Evolutionary conservation across 2,888 invertebrate genomes (phyloP).

Genomic region (Heliconius sara): DNA sequence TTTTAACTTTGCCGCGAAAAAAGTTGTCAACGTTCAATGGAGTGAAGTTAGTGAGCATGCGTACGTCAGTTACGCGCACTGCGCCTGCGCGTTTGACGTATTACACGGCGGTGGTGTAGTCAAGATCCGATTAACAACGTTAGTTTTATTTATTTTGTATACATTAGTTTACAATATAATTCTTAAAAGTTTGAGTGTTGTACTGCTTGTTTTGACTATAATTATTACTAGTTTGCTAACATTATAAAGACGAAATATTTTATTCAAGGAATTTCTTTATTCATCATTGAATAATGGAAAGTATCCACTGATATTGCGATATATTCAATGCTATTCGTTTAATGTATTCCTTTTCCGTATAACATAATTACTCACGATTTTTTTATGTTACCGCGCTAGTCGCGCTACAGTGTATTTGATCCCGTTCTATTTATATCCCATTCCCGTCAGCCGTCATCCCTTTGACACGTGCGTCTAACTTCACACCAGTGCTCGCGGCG

Average conservation of each 20-base stretch:
- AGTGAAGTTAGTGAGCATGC: constrained; percentile 77
- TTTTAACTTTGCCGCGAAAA: constrained; percentile 48
- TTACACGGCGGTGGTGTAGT: constrained; percentile 82
- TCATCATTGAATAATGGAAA: constrained; percentile 53
- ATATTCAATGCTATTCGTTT: constrained; percentile 9
- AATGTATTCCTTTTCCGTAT: constrained; percentile 20
- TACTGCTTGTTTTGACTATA: constrained; percentile 66
- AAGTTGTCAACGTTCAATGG: constrained; percentile 53
- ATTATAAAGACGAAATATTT: neutral
- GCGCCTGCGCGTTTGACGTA: constrained; percentile 83
- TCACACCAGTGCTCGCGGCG: constrained; percentile 63
- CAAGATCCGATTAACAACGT: constrained; percentile 84
- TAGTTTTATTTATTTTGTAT: constrained; percentile 69
- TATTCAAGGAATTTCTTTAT: constrained; percentile 31
- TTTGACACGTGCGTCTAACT: constrained; percentile 65
- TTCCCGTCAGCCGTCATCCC: constrained; percentile 70
- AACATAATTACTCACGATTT: constrained; percentile 15
- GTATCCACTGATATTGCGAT: constrained; percentile 49
- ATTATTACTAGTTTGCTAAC: constrained; percentile 49
- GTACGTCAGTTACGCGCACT: constrained; percentile 80
- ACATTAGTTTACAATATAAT: constrained; percentile 47
- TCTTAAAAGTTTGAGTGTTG: constrained; percentile 50
- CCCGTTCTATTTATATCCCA: constrained; percentile 75
- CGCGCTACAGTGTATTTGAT: constrained; percentile 74
- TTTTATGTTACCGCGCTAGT: constrained; percentile 51